A percentile compares a stretch with the other conserved stretches of the same genome.
These are phyloP conservation scores for Nemoura dubitans DNA, from an alignment of 2,888 invertebrate species.

Conservation along the genomic window DNA sequence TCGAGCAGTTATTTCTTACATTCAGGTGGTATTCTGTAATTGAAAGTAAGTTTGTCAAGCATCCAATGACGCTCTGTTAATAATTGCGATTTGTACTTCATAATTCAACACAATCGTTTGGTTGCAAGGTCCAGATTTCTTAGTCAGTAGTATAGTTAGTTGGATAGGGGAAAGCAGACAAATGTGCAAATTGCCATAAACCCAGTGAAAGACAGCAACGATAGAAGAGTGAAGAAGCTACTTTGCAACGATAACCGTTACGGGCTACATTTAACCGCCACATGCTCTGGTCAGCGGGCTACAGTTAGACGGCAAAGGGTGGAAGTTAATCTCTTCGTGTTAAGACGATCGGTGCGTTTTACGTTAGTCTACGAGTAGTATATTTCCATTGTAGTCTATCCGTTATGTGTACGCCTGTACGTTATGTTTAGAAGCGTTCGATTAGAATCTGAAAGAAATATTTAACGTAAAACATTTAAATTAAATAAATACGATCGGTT, in stretches of 20 bases:
- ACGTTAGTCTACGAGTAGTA: conserved; percentile 7
- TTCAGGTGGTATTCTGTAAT: neutral
- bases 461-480: conserved; percentile 20
- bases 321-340: neutral
- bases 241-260: conserved; percentile 20
- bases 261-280: conserved; percentile 7
- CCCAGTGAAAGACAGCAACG: conserved; percentile 51
- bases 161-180: conserved; percentile 49
- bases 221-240: conserved; percentile 51
- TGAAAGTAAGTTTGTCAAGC: neutral
- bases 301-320: neutral
- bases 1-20: neutral
- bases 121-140: neutral
- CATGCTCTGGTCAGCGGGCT: neutral
- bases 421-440: neutral
- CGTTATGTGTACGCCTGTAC: conserved; percentile 12
- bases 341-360: conserved; percentile 12
- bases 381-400: neutral
- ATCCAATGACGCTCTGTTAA: no score
- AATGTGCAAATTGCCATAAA: conserved; percentile 51
- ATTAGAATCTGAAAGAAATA: conserved; percentile 27
- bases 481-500: neutral
- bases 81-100: neutral
- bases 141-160: conserved; percentile 21
- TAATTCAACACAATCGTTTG: neutral